These are phyloP conservation scores for Nemopilema nomurai DNA, from an alignment of 30 jellyfish, hydroid and myxozoan species.

Conservation along the genomic window DNA sequence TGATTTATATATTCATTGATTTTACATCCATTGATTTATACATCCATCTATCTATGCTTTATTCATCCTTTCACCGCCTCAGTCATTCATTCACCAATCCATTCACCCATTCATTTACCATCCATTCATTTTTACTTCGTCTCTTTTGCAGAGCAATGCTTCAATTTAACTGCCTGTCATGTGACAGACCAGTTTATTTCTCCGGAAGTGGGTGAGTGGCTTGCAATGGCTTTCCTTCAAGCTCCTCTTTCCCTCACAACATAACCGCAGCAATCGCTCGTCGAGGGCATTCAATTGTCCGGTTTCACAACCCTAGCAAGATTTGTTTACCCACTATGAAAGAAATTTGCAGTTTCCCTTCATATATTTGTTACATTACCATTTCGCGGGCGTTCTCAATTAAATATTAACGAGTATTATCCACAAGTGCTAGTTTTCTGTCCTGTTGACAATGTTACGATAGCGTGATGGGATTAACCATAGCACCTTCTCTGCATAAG, in stretches of 20 bases:
- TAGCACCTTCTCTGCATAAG: not conserved
- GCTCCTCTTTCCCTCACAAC: not conserved
- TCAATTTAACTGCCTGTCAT: constrained; percentile 63
- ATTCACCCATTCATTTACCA: not conserved
- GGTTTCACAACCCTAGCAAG: not conserved
- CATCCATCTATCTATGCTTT: too few species aligned
- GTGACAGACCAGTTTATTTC: constrained; percentile 71
- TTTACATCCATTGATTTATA: not conserved
- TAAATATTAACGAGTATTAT: not conserved
- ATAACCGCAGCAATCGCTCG: not conserved
- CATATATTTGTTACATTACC: not conserved
- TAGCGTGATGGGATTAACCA: not conserved
- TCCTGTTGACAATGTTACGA: not conserved
- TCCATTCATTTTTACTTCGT: not conserved
- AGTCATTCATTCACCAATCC: not conserved
- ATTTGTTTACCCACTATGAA: not conserved
- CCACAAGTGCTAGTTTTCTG: not conserved
- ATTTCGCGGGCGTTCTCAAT: not conserved
- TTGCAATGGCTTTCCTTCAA: not conserved
- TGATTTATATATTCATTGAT: too few species aligned
- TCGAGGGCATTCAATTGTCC: not conserved
- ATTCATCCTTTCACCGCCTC: not conserved
- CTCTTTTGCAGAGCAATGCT: constrained; percentile 28
- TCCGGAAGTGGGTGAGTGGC: constrained; percentile 50
- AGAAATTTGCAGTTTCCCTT: too few species aligned